phyloP scores from a whole-genome alignment of 2,113 vertebrate species.

The Girardinichthys multiradiatus region DNA sequence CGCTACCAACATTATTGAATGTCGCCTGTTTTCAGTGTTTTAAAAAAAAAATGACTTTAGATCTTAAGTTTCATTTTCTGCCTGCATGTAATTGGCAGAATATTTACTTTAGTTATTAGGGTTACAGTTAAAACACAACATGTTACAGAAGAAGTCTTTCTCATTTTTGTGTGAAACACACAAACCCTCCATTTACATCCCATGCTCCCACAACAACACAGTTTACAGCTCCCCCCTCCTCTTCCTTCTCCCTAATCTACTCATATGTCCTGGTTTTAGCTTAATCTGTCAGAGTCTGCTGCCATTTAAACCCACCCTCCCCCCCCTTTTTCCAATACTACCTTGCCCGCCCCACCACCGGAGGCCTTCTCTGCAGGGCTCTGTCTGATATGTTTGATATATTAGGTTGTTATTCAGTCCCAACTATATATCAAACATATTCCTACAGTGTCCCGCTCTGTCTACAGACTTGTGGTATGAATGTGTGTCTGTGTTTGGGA shows the following conservation, averaged over 20 bases:
- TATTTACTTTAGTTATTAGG: background rate
- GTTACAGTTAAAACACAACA: background rate
- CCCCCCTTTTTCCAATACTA: too few relatives aligned
- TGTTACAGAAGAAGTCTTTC: background rate
- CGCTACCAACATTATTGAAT: too few relatives aligned
- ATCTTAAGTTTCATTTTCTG: too few relatives aligned
- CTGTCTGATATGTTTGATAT: conserved; percentile 99
- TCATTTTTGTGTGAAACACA: conserved; percentile 6
- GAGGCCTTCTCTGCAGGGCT: conserved; percentile 97
- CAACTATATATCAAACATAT: conserved; percentile 99
- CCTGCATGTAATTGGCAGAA: too few relatives aligned
- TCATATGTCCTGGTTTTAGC: conserved; percentile 48
- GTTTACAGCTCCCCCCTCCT: conserved; percentile 1
- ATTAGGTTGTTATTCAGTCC: conserved; percentile 99
- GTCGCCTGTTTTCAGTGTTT: too few relatives aligned
- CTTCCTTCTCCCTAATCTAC: background rate
- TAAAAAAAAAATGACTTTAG: too few relatives aligned
- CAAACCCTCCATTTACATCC: conserved; percentile 18
- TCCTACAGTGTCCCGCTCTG: conserved; percentile 99
- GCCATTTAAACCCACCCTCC: conserved; percentile 51
- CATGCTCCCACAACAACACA: background rate
- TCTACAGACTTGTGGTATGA: conserved; percentile 84
- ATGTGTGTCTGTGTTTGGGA: conserved; percentile 25
- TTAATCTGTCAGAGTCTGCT: conserved; percentile 58
- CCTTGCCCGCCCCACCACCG: conserved; percentile 73